Base-by-base conservation (phyloP, 2,797 vertebrate species). In the Tympanoctomys barrerae region DNA sequence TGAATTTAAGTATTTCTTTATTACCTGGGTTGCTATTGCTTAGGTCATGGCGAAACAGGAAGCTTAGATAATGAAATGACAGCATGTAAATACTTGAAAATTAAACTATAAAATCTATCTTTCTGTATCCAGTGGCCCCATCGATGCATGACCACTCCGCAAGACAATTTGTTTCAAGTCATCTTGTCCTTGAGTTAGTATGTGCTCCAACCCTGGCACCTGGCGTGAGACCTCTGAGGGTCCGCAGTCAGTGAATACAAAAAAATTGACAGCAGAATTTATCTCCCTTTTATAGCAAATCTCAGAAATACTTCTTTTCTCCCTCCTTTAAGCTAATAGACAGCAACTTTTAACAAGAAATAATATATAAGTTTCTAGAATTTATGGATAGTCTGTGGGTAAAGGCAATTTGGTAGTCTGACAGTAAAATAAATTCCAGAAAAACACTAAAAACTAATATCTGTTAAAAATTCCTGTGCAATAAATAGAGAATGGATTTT, bases 61-160 rank as follows among this genome's bases (percentile, higher is more conserved):
- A 66, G 75, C 42, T 49, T 18, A 89, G 86, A 70, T 89, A 86
- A 73, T 91, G 31, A 71, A 85, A 61, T 90, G 87, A 62, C 16
- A 57, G 2, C 24, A 46, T n/a, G 33, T 28, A 79, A 16, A 81
- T 62, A 24, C 33, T 33, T 3, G 57, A 79, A 79, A 54, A 81
- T 73, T 61, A 80, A 31, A 70, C 14, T 57, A 68, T 84, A 84
- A 71, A 94, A 78, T 78, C 81, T 73, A 75, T 5, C 2, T 89
- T 6, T 79, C 36, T 39, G 21, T 16, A 82, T 54, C 24, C 19
- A 26, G 18, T 36, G 75, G 19, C 1, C n/a, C 82, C 28, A 18
- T 1, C 7, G 19, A 19, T 18, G 18, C 46, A 28, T 59, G 39
- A n/a, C 36, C 3, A 82, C 12, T 26, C 9, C 59, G 11, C 9